Evolutionary conservation across 2,888 invertebrate genomes (phyloP).

Genomic region (Synanthedon andrenaeformis): DNA sequence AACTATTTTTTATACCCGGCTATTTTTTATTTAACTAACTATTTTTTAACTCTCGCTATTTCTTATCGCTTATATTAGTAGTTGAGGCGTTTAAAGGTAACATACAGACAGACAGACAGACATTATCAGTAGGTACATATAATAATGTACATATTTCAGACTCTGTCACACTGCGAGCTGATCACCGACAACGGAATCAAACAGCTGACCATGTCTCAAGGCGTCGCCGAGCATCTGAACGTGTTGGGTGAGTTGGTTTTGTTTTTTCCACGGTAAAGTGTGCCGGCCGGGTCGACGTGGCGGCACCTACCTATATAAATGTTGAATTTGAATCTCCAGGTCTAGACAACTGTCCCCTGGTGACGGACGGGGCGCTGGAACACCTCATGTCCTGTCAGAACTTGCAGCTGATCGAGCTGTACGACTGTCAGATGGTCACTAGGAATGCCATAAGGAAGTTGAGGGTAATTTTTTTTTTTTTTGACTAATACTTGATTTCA

Average conservation of each 20-base stretch:
- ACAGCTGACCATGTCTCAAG: conserved; percentile 91
- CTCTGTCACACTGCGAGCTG: conserved; percentile 97
- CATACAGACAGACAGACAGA: too few species aligned
- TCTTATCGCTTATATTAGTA: too few species aligned
- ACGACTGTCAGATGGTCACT: conserved; percentile 99
- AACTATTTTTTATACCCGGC: too few species aligned
- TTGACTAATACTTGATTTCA: too few species aligned
- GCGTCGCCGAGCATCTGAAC: conserved; percentile 92
- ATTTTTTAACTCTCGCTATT: too few species aligned
- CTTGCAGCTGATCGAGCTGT: conserved; percentile 96
- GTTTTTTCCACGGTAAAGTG: background rate
- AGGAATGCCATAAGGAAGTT: conserved; percentile 95
- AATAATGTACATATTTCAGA: conserved; percentile 71
- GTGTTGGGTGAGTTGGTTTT: conserved; percentile 80
- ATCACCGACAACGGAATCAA: conserved; percentile 99
- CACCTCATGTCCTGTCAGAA: conserved; percentile 95
- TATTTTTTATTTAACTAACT: too few species aligned
- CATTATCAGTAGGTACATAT: too few species aligned
- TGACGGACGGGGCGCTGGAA: conserved; percentile 96
- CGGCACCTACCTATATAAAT: too few species aligned
- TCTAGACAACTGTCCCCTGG: conserved; percentile 97
- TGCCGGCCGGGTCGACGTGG: too few species aligned
- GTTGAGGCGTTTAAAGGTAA: too few species aligned
- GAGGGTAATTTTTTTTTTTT: conserved; percentile 82
- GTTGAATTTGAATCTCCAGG: conserved; percentile 42